phyloP scores from a whole-genome alignment of 2,888 invertebrate genomes.

The Philereme transversata region DNA sequence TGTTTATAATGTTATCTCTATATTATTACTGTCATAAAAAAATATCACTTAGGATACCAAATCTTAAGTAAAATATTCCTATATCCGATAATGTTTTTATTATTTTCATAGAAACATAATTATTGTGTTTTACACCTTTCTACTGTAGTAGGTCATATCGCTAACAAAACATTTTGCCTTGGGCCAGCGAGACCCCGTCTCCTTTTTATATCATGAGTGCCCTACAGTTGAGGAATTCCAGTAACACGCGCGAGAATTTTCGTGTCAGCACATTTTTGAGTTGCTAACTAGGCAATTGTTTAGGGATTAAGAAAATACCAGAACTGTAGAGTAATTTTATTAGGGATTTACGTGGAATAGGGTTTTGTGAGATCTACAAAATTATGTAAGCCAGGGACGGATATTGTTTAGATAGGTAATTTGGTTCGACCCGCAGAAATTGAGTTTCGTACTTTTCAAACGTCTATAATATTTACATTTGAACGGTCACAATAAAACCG shows the following conservation, averaged over 20 bases:
- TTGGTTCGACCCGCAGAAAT: background rate
- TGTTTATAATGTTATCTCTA: too few relatives aligned
- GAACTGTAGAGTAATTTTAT: constrained; percentile 12
- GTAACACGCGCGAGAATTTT: constrained; percentile 26
- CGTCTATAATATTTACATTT: too few relatives aligned
- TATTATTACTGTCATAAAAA: too few relatives aligned
- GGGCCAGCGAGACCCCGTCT: background rate
- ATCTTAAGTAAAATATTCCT: too few relatives aligned
- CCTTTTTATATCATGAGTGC: constrained; percentile 51
- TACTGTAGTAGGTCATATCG: too few relatives aligned
- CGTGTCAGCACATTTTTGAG: constrained; percentile 27
- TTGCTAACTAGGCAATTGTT: constrained; percentile 24
- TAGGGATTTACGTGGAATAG: constrained; percentile 18
- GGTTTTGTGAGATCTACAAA: constrained; percentile 16
- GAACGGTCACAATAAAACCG: too few relatives aligned
- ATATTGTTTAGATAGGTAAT: background rate
- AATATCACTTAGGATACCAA: too few relatives aligned
- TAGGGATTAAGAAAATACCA: constrained; percentile 15
- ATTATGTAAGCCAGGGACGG: constrained; percentile 9
- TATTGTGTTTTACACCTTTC: too few relatives aligned
- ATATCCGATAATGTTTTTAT: too few relatives aligned
- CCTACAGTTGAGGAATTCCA: constrained; percentile 32
- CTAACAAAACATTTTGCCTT: too few relatives aligned
- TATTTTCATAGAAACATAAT: too few relatives aligned
- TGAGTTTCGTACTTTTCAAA: too few relatives aligned